Base-by-base conservation (phyloP, 2,888 invertebrate genomes). In the Cryptus viduatorius region DNA sequence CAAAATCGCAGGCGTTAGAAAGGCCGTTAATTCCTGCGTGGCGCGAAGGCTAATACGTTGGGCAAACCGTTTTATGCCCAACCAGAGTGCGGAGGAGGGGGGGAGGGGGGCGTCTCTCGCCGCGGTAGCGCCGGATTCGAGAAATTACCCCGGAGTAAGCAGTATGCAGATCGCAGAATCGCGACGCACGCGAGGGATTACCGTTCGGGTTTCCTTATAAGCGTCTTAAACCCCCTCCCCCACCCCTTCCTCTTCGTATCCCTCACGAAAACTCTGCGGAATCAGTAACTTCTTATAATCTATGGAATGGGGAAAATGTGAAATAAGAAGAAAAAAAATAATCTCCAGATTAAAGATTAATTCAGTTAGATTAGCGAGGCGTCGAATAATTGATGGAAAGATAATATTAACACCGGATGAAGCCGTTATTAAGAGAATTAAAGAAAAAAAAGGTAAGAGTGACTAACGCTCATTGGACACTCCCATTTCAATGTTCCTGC, bases 151-250 rank as follows among this genome's bases (percentile, higher is more conserved):
- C 59, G 69, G 67, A 86, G 89, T 91, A 91, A 91, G 92, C 91
- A 89, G 89, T 92, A 92, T 91, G 92, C 91, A 91, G 91, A 92
- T 92, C 90, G 89, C 89, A 87, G 88, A 90, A 92, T 90, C 91
- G 90, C 90, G 89, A 89, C 89, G 89, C 90, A 91, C 91, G 90
- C 89, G 86, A 86, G 85, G 91, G 90, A 92, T 92, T 92, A 91
- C 31, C 89, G 89, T 87, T 83, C 81, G 83, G 84, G 78, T 79
- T 86, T 80, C 85, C 76, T 83, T 77, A 83, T 79, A 82, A 84
- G 79, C 84, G 79, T 82, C 82, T 84, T 76, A 82, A 71, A 72
- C 85, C 77, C 61, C 68, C 14, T 84, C 77, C 61, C 68, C 10
- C 67, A 12, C 19, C 14, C 53, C 56, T 75, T 76, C 59, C 59